phyloP scores from a whole-genome alignment of 2,888 invertebrate species.

The Pollenia angustigena region DNA sequence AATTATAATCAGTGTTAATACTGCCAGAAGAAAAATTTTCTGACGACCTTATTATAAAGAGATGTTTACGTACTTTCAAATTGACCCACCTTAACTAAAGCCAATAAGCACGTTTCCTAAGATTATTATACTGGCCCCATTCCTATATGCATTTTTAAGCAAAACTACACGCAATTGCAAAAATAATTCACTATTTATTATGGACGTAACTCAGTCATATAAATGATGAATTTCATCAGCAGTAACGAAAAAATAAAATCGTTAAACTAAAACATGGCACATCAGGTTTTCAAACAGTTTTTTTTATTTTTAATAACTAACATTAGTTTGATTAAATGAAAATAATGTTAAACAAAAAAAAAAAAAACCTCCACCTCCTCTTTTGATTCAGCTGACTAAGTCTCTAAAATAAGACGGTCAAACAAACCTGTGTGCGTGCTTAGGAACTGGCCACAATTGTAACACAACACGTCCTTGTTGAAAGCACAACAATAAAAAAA shows the following conservation, averaged over 20 bases:
- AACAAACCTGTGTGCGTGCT: conserved; percentile 42
- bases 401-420: conserved; percentile 19
- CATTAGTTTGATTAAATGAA: conserved; percentile 74
- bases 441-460: conserved; percentile 48
- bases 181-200: conserved; percentile 35
- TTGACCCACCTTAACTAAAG: conserved; percentile 24
- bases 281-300: conserved; percentile 53
- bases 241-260: conserved; percentile 10
- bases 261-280: conserved; percentile 53
- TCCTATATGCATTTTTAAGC: conserved; percentile 19
- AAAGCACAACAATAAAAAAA: neutral
- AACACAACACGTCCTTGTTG: conserved; percentile 64
- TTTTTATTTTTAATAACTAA: conserved; percentile 72
- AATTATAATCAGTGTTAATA: no score
- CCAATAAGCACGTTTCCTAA: conserved; percentile 57
- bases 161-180: conserved; percentile 68
- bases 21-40: no score
- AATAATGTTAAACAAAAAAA: conserved; percentile 62
- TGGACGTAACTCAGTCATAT: conserved; percentile 46
- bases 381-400: conserved; percentile 41
- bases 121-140: conserved; percentile 48
- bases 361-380: conserved; percentile 45
- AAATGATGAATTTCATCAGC: conserved; percentile 48
- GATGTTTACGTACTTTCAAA: conserved; percentile 13
- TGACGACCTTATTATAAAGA: neutral